Base-by-base conservation (phyloP, 2,797 vertebrate species). In the Sebastes matsubarae region DNA sequence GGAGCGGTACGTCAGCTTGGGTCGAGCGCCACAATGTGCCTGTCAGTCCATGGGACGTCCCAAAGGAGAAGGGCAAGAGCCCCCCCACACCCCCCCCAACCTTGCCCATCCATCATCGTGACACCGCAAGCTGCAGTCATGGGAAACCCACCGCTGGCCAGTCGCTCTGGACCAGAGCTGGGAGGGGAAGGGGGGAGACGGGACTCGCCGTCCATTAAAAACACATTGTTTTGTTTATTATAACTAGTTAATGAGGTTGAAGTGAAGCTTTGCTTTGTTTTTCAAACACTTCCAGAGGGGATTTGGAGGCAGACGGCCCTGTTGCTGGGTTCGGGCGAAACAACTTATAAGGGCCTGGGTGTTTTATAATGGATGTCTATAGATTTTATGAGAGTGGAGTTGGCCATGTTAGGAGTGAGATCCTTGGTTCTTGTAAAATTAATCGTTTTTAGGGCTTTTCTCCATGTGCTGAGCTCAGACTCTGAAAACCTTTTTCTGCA, bases 21-120 rank as follows among this genome's bases (percentile, higher is more conserved):
- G 80, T 88, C 77, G 65, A 84, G 87, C 69, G 42, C 92, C 93
- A 95, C 95, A 95, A 95, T 95, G 93, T 89, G 92, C 88, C 92
- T 94, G 94, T 95, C 95, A 94, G 93, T 93, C 88, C 80, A 38
- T 63, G 76, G 93, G 95, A 92, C 89, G 85, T 95, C 93, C 89
- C 92, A 86, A 82, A 94, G 88, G 93, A 94, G 90, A 93, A 86
- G 93, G 92, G 92, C 78, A 88, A 93, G 89, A 94, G 93, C 87
- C 91, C 93, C 94, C 27, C 14, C 58, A n/a, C 16, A 4, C 16
- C 5, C 93, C 92, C 85, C 27, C 92, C 93, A 94, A 91, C 92
- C 92, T 93, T 82, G 81, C 93, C 90, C 95, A 96, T 96, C 95
- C 94, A 96, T 95, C 95, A 95, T 94, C 70, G 70, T 96, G 93